Percentiles rank a stretch among this genome's conserved stretches.
Evolutionary conservation across 2,797 vertebrate genomes (phyloP).

Genomic region (Fratercula arctica): DNA sequence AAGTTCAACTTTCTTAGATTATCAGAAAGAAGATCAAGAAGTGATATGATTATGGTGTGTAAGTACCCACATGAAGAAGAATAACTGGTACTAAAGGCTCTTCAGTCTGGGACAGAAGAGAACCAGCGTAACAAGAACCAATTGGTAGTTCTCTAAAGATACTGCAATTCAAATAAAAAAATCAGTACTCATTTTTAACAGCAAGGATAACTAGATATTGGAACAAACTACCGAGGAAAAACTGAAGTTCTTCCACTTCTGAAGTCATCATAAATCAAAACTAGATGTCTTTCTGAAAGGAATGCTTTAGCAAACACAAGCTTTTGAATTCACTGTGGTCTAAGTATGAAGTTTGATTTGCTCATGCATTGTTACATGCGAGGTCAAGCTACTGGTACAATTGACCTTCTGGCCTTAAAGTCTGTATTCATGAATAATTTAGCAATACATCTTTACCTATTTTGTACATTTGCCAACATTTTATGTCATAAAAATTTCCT

Average conservation of each 20-base stretch:
- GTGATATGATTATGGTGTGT: background rate
- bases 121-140: background rate
- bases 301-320: background rate
- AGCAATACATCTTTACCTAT: background rate
- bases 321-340: background rate
- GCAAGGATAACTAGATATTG: background rate
- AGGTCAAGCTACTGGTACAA: background rate
- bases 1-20: constrained; percentile 27
- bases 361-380: background rate
- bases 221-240: background rate
- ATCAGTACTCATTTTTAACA: background rate
- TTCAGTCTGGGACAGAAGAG: background rate
- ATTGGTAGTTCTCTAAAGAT: background rate
- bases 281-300: background rate
- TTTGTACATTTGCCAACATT: background rate
- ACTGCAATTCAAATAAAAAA: background rate
- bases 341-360: background rate
- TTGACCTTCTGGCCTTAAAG: background rate
- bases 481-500: background rate
- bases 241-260: background rate
- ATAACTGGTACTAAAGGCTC: background rate
- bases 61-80: background rate
- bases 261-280: constrained; percentile 3
- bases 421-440: constrained; percentile 22
- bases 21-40: constrained; percentile 28